These are phyloP conservation scores for Triops cancriformis DNA, from an alignment of 1,140 invertebrate genomes.

Conservation along the genomic window DNA sequence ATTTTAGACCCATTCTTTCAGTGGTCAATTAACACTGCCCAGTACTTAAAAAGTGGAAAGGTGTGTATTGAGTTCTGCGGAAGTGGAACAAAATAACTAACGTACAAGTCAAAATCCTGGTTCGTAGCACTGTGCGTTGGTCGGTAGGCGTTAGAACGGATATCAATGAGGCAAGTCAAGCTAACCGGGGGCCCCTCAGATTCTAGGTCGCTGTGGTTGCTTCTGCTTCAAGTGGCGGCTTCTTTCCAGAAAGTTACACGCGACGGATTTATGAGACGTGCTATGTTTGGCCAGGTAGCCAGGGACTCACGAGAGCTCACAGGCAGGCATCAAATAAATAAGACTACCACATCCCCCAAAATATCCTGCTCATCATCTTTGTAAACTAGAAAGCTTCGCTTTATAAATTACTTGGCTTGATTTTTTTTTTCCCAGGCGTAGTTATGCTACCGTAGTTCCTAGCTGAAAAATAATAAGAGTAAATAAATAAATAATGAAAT, in stretches of 20 bases:
- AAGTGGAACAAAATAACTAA: background rate
- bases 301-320: background rate
- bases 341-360: background rate
- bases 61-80: background rate
- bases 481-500: no score
- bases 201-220: background rate
- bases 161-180: background rate
- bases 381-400: background rate
- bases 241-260: background rate
- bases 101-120: background rate
- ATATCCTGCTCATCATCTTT: background rate
- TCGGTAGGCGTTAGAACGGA: background rate
- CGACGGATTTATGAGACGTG: conserved; percentile 8
- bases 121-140: background rate
- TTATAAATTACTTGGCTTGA: background rate
- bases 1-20: no score
- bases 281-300: conserved; percentile 3
- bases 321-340: background rate
- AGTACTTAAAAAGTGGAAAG: no score
- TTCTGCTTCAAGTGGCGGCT: background rate
- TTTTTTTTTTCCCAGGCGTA: background rate
- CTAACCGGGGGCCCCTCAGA: background rate
- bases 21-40: no score
- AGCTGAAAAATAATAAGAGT: no score
- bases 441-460: no score